Base-by-base conservation (phyloP, 2,113 vertebrate genomes). In the Nycticorax nycticorax region DNA sequence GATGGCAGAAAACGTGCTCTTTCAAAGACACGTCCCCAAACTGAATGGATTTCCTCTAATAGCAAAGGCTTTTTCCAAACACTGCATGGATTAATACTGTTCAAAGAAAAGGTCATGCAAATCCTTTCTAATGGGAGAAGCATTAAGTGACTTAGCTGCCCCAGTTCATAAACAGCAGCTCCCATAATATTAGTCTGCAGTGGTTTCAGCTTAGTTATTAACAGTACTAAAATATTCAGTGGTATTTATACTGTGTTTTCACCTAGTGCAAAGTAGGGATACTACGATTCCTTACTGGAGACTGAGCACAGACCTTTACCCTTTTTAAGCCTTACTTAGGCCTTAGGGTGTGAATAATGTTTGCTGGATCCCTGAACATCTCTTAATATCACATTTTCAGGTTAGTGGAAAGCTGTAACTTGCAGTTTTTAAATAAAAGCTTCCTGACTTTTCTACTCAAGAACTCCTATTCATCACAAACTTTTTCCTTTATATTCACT, bases 111-210 rank as follows among this genome's bases (percentile, higher is more conserved):
- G 90, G 89, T 93, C 96, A 96, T 0, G 4, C 30, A 82, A 92
- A 92, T 74, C 88, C 71, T 74, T 80, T 77, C 59, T 94, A 86
- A 81, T 84, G 81, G 88, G 93, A 96, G 57, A 90, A 93, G 71
- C 41, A 93, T 95, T 93, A 96, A 88, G 59, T 69, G 90, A 86
- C 78, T 93, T 62, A 83, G 48, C 55, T 67, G 82, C 12, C 50
- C 71, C 55, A 73, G 78, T 2, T 85, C 75, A 76, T 73, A 71
- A 93, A 41, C 33, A 88, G 63, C 66, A 82, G 53, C 28, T 94
- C 71, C 71, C n/a, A 27, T 39, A 85, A 43, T 9, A 33, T 79
- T 30, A 32, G 28, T 22, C 78, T 90, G 67, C 50, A 85, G 41
- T 71, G 41, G 21, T 79, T 95, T 62, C 28, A 62, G 24, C 59